Base-by-base conservation (phyloP, 2,113 vertebrate genomes). In the Phaethornis superciliosus region DNA sequence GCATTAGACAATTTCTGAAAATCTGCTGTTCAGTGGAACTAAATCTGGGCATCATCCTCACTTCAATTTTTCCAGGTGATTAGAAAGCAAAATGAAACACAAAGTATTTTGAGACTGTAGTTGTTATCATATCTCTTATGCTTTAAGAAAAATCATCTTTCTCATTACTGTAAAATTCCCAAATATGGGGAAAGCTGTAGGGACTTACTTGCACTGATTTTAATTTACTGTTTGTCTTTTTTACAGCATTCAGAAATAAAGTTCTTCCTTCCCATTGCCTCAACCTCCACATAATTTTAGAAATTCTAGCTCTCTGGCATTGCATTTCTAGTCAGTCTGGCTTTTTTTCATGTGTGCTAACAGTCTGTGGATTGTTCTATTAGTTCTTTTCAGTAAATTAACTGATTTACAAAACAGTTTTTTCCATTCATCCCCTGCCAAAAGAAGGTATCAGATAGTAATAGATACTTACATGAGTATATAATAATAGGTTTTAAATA, bases 331-430 rank as follows among this genome's bases (percentile, higher is more conserved):
- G 47, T 81, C 30, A 81, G 55, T 63, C 85, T 81, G 81, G 26
- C 19, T 81, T 58, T 9, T 40, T 52, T 79, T 94, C 75, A 81
- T 55, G 27, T 68, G 22, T 83, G 23, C 54, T 94, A 15, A 76
- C 44, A 92, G 28, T 33, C 30, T 91, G 68, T 93, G 55, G 26
- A 80, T 85, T 75, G 18, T 85, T 97, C 78, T 81, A 84, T 76
- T 91, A 8, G 49, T 47, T 67, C 46, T 35, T 84, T 94, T 86
- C 67, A 91, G 51, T 83, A 59, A 94, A 89, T 60, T 94, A 79
- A 62, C 24, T 54, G 56, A 8, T 75, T 85, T 52, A 56, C 35
- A 85, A 90, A 84, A 75, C 24, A 0, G 0, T 47, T 56, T 80
- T 54, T 80, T 77, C 88, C 12, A 74, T 51, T 55, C 9, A 46